Conservation (phyloP, 2,797 vertebrate species). For the Microchirus variegatus region DNA sequence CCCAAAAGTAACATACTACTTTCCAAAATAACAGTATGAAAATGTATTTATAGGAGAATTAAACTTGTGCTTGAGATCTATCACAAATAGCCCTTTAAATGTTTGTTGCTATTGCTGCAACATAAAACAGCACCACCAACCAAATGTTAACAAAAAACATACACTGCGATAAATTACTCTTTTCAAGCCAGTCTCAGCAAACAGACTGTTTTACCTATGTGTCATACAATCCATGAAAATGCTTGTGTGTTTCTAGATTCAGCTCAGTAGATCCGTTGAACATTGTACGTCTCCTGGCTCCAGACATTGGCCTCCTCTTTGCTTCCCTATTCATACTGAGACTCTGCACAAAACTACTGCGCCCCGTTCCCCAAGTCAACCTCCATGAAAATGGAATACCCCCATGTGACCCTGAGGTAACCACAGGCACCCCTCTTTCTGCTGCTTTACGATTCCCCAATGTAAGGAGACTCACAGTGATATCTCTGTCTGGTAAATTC, state of each 20-base stretch:
- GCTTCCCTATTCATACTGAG: slow-evolving; percentile 65
- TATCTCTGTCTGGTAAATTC: neutral
- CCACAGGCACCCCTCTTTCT: fast-evolving
- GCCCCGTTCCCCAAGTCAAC: slow-evolving; percentile 37
- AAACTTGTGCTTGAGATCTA: neutral
- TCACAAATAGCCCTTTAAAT: neutral
- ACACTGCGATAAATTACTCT: neutral
- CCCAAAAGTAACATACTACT: too few relatives aligned
- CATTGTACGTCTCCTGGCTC: slow-evolving; percentile 76
- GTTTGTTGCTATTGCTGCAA: neutral
- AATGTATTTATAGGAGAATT: too few relatives aligned
- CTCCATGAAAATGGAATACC: slow-evolving; percentile 66
- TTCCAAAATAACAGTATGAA: too few relatives aligned
- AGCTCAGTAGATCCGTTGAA: slow-evolving; percentile 72
- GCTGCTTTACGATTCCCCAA: neutral
- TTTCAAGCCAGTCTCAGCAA: neutral
- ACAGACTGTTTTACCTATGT: neutral
- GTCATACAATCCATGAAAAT: neutral
- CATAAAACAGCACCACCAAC: neutral
- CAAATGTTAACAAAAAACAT: neutral
- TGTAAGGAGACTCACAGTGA: neutral
- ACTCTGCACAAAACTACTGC: slow-evolving; percentile 73
- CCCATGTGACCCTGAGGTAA: slow-evolving; percentile 68
- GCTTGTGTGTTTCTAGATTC: slow-evolving; percentile 71
- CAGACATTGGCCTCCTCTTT: slow-evolving; percentile 74